These are phyloP conservation scores for Acleris emargana DNA, from an alignment of 2,888 invertebrate genomes.

Conservation along the genomic window DNA sequence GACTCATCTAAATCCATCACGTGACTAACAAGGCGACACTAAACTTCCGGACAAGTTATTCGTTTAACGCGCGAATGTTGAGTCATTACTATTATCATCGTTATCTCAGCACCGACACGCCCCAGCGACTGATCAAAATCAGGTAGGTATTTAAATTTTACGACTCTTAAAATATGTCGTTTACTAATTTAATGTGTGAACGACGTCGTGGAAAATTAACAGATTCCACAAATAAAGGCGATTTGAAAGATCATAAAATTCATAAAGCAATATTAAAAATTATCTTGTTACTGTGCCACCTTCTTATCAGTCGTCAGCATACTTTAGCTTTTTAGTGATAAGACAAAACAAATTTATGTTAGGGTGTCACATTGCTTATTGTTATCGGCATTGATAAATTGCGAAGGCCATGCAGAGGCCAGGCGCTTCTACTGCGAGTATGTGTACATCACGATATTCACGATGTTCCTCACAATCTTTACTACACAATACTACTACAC, in stretches of 20 bases:
- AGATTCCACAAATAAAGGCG: slow-evolving; percentile 36
- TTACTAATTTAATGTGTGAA: slow-evolving; percentile 22
- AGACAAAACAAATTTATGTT: slow-evolving; percentile 81
- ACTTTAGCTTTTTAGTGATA: slow-evolving; percentile 70
- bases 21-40: slow-evolving; percentile 26
- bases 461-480: slow-evolving; percentile 39
- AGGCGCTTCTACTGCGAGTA: slow-evolving; percentile 45
- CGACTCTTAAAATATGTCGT: slow-evolving; percentile 25
- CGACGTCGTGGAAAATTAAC: slow-evolving; percentile 38
- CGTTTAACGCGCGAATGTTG: slow-evolving; percentile 27
- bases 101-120: slow-evolving; percentile 27
- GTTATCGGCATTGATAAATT: slow-evolving; percentile 76
- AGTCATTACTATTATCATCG: slow-evolving; percentile 31
- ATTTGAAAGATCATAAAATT: slow-evolving; percentile 60
- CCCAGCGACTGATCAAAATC: slow-evolving; percentile 27
- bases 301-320: slow-evolving; percentile 59
- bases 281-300: slow-evolving; percentile 70
- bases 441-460: slow-evolving; percentile 41
- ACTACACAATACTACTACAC: slow-evolving; percentile 37
- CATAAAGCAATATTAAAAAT: slow-evolving; percentile 53
- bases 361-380: slow-evolving; percentile 76
- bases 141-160: slow-evolving; percentile 37
- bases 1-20: slow-evolving; percentile 23
- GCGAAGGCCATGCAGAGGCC: slow-evolving; percentile 70
- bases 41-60: slow-evolving; percentile 23